phyloP scores from a whole-genome alignment of 1,140 invertebrate species.

The Drosophila kanapiae region DNA sequence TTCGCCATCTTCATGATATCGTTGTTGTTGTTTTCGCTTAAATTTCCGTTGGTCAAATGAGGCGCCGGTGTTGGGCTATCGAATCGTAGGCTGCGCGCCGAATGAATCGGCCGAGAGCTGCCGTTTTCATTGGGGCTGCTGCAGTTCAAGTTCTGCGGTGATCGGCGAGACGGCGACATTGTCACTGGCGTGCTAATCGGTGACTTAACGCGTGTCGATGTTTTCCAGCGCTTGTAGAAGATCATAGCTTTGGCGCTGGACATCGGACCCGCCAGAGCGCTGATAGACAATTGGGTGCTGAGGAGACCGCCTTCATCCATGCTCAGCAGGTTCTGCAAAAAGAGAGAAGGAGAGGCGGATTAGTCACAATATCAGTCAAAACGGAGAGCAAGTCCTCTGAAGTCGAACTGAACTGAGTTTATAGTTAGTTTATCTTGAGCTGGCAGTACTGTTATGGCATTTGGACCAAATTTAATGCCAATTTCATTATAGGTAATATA shows the following conservation, averaged over 20 bases:
- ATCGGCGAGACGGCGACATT: constrained; percentile 43
- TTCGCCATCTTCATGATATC: background rate
- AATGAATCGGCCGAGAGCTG: background rate
- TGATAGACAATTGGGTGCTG: constrained; percentile 90
- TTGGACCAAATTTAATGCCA: too few species aligned
- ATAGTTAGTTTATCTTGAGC: too few species aligned
- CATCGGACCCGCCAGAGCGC: constrained; percentile 95
- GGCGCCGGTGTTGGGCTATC: constrained; percentile 2
- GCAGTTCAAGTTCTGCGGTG: constrained; percentile 17
- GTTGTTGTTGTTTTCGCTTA: constrained; percentile 26
- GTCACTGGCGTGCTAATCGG: constrained; percentile 57
- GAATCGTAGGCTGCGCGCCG: constrained; percentile 25
- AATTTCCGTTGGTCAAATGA: constrained; percentile 24
- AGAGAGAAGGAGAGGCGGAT: too few species aligned
- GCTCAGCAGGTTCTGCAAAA: constrained; percentile 86
- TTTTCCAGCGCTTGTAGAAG: constrained; percentile 93
- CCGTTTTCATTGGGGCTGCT: constrained; percentile 1
- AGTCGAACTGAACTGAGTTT: background rate
- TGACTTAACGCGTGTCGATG: constrained; percentile 87
- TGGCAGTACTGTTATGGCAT: too few species aligned
- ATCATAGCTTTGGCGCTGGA: constrained; percentile 89
- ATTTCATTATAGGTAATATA: too few species aligned
- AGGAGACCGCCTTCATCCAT: constrained; percentile 86
- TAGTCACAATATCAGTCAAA: too few species aligned
- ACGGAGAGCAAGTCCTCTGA: too few species aligned